Evolutionary conservation across 2,113 vertebrate genomes (phyloP), one percentile per base, ranked within the genome.

Genomic region (Saguinus imperator): DNA sequence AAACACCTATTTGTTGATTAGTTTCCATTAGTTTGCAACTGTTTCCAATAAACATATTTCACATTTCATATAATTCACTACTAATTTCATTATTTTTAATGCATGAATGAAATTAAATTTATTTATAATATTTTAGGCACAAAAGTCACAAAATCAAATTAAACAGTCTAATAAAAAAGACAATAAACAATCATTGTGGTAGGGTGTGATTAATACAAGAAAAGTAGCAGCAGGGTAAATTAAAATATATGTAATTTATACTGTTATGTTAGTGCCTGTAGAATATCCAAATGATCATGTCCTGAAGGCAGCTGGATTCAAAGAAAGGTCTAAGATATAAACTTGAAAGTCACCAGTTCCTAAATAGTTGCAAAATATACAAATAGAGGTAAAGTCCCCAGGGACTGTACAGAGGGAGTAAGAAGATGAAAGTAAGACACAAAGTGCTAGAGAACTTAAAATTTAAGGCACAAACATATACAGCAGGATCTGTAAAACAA

Each of bases 31-130:
- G 14, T 70, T 27, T 94, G 21, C 16, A 91, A 82, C 12, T 87
- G 17, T 87, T 94, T 95, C 58, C 79, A 95, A 95, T 88, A 32
- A 94, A 89, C 1, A 50, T 35, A 50, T 11, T 70, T 97, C 88
- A 82, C 6, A 91, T 58, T 84, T 91, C 61, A 92, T 81, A 87
- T 66, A 79, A 75, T 79, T 96, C 91, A 87, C 35, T 91, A 87
- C 9, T 84, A 89, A 55, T 90, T 87, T 50, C 61, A 52, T 27
- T 87, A 40, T 90, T 68, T 89, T 50, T 92, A 18, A 21, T 93
- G 20, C 1, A 94, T 43, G 2, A 86, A 82, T 50, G 5, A 96
- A 87, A 70, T 87, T 40, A 76, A 94, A 89, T 88, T 82, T 45
- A 73, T 75, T 82, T 68, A 61, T 37, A 52, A 72, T 75, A 96